Evolutionary conservation across 2,888 invertebrate genomes (phyloP).

Genomic region (Archips crataeganus): DNA sequence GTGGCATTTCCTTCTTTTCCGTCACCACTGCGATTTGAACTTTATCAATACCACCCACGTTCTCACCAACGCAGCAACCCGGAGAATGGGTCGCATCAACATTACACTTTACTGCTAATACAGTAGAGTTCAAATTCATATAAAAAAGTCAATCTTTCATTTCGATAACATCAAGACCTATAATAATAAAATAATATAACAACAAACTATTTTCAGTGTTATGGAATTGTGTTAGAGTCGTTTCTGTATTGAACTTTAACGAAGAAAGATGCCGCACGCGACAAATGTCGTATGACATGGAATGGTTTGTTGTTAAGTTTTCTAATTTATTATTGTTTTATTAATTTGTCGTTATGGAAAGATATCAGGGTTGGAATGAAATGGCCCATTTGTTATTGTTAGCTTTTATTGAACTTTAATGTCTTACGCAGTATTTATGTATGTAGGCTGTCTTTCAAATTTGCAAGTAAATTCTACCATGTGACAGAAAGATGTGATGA

Average conservation of each 20-base stretch:
- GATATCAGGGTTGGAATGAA: too few relatives aligned
- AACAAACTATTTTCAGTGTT: neutral
- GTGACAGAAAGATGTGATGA: too few relatives aligned
- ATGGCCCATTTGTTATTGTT: too few relatives aligned
- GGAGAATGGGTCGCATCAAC: neutral
- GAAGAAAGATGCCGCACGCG: neutral
- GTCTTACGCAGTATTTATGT: too few relatives aligned
- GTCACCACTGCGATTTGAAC: too few relatives aligned
- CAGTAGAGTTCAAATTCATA: neutral
- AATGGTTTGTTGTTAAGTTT: neutral
- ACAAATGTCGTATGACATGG: conserved; percentile 1
- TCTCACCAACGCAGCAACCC: neutral
- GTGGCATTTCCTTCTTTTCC: too few relatives aligned
- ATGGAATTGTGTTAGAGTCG: neutral
- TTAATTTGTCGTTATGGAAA: neutral
- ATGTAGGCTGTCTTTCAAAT: too few relatives aligned
- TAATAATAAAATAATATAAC: too few relatives aligned
- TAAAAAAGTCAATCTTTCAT: neutral
- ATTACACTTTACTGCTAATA: neutral
- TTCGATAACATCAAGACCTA: neutral
- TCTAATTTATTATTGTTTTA: conserved; percentile 1
- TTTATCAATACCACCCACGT: too few relatives aligned
- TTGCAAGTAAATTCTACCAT: too few relatives aligned
- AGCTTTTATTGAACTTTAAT: too few relatives aligned
- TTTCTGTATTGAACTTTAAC: neutral